Evolutionary conservation across 1,140 invertebrate genomes (phyloP).

Genomic region (Brachionus koreanus): DNA sequence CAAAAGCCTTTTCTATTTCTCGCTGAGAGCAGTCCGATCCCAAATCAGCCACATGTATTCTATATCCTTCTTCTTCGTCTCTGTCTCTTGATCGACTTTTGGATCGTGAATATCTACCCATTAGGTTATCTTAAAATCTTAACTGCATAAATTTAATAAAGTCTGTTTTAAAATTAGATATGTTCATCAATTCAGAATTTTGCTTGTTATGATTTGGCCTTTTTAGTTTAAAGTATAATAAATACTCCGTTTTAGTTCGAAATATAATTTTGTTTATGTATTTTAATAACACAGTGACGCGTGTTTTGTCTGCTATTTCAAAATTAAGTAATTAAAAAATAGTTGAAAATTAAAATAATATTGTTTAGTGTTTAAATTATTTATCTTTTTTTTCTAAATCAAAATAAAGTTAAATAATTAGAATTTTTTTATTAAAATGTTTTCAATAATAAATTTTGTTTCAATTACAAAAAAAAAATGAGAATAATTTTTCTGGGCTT

Average conservation of each 20-base stretch:
- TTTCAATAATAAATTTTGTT: too few species aligned
- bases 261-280: not conserved
- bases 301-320: not conserved
- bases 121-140: slow-evolving; percentile 8
- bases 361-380: too few species aligned
- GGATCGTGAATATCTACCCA: slow-evolving; percentile 26
- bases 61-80: slow-evolving; percentile 47
- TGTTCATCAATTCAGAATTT: not conserved
- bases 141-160: not conserved
- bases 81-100: not conserved
- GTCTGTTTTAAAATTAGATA: not conserved
- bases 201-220: not conserved
- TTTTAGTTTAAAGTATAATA: not conserved
- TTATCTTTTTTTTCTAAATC: too few species aligned
- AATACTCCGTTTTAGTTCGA: not conserved
- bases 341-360: too few species aligned
- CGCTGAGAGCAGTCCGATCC: slow-evolving; percentile 46
- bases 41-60: slow-evolving; percentile 54
- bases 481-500: too few species aligned
- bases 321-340: too few species aligned
- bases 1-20: slow-evolving; percentile 53
- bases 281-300: not conserved
- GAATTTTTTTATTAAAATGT: too few species aligned
- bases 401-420: too few species aligned
- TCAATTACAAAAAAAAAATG: too few species aligned